Evolutionary conservation across 2,113 vertebrate species (phyloP).

Genomic region (Nettapus auritus): DNA sequence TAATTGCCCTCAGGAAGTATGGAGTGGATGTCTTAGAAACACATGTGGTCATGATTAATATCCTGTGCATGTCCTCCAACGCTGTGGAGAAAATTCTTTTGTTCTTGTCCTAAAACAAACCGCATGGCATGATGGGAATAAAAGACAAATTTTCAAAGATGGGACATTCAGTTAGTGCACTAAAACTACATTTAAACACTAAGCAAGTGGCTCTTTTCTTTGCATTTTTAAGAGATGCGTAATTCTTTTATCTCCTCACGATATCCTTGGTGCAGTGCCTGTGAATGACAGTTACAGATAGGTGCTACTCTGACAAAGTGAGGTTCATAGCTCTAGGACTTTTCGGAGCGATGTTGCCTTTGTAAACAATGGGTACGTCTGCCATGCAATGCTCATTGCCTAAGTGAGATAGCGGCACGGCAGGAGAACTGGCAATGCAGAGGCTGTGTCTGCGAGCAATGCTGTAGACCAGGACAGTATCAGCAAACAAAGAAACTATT

Average conservation of each 20-base stretch:
- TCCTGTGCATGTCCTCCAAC: background rate
- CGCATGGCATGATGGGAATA: background rate
- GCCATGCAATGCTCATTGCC: constrained; percentile 3
- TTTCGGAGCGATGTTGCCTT: constrained; percentile 20
- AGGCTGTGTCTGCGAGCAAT: background rate
- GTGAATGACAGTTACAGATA: background rate
- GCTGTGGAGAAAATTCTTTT: constrained; percentile 1
- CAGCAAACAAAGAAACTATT: constrained; percentile 40
- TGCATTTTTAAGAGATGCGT: background rate
- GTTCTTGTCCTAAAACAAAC: background rate
- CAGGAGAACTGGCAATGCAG: constrained; percentile 20
- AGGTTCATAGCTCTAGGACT: background rate
- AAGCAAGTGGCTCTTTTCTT: background rate
- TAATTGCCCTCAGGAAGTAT: background rate
- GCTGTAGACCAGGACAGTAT: constrained; percentile 5
- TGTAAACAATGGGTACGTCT: constrained; percentile 35
- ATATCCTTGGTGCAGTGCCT: background rate
- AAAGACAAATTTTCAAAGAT: constrained; percentile 7
- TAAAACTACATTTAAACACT: background rate
- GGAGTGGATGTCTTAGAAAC: background rate
- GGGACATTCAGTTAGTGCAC: background rate
- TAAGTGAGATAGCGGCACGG: background rate
- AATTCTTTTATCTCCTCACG: background rate
- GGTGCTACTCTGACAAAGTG: background rate
- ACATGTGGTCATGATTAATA: background rate